Evolutionary conservation across 2,797 vertebrate species (phyloP).

Genomic region (Trematomus bernacchii): DNA sequence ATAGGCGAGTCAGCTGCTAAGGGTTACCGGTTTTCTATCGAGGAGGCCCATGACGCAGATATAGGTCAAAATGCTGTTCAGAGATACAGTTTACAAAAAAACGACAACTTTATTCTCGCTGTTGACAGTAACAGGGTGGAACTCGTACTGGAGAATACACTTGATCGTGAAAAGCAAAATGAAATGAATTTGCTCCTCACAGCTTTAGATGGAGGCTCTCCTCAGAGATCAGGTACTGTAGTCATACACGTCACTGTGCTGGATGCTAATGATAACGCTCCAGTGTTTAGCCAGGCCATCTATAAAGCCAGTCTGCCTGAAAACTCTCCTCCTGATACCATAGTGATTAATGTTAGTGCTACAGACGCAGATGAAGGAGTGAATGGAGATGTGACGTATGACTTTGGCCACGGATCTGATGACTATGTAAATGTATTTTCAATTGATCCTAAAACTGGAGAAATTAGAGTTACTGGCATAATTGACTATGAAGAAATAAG

Average conservation of each 20-base stretch:
- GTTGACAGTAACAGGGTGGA: not conserved
- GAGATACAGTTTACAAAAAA: not conserved
- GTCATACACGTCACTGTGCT: too few relatives aligned
- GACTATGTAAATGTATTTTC: not conserved
- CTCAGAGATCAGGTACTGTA: conserved; percentile 36
- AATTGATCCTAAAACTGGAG: too few relatives aligned
- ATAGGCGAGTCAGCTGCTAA: not conserved
- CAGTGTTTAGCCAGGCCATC: too few relatives aligned
- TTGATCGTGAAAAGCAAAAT: not conserved
- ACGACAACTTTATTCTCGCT: not conserved
- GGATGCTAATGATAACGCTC: too few relatives aligned
- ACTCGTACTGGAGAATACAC: not conserved
- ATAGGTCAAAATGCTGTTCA: not conserved
- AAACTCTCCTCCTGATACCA: too few relatives aligned
- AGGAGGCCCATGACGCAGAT: not conserved
- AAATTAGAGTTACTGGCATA: too few relatives aligned
- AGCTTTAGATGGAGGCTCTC: not conserved
- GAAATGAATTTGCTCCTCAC: not conserved
- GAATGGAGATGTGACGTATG: too few relatives aligned
- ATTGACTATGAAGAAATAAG: too few relatives aligned
- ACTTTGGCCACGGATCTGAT: too few relatives aligned
- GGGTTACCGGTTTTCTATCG: not conserved
- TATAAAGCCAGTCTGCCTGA: too few relatives aligned
- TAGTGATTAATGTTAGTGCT: too few relatives aligned
- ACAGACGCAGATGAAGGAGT: too few relatives aligned